phyloP scores from a whole-genome alignment of 2,113 vertebrate genomes.

The Campylomormyrus numenius region DNA sequence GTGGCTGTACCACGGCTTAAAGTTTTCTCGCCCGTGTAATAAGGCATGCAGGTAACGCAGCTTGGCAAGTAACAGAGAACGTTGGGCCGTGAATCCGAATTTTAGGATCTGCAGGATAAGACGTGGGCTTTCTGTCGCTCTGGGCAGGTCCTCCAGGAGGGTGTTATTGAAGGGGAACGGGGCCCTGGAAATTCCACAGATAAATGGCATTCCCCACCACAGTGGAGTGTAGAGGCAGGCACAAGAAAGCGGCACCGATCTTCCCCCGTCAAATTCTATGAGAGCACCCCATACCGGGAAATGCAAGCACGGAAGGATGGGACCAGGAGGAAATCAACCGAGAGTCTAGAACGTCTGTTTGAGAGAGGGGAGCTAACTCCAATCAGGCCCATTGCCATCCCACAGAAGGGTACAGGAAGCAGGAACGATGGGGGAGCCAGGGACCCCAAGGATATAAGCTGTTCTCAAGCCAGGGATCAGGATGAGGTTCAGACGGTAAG shows the following conservation, averaged over 20 bases:
- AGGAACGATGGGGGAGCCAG: background rate
- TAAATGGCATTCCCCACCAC: background rate
- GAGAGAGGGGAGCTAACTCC: background rate
- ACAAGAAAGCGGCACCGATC: background rate
- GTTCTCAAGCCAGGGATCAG: background rate
- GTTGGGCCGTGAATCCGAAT: background rate
- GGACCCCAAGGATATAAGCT: background rate
- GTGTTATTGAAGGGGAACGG: background rate
- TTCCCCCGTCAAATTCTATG: background rate
- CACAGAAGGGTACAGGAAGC: background rate
- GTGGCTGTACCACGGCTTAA: background rate
- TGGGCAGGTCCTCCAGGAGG: conserved; percentile 4
- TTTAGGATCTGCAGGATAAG: background rate
- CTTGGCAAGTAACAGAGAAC: background rate
- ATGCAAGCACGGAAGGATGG: background rate
- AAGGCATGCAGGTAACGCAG: background rate
- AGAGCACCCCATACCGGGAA: background rate
- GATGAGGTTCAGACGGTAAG: conserved; percentile 12
- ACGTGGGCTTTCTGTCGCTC: background rate
- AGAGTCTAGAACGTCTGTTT: background rate
- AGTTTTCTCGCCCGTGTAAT: background rate
- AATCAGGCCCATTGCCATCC: background rate
- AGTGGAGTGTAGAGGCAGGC: background rate
- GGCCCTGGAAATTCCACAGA: conserved; percentile 7
- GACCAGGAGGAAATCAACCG: background rate